Conservation (phyloP, 2,113 vertebrate species). For the Xenopus borealis region DNA sequence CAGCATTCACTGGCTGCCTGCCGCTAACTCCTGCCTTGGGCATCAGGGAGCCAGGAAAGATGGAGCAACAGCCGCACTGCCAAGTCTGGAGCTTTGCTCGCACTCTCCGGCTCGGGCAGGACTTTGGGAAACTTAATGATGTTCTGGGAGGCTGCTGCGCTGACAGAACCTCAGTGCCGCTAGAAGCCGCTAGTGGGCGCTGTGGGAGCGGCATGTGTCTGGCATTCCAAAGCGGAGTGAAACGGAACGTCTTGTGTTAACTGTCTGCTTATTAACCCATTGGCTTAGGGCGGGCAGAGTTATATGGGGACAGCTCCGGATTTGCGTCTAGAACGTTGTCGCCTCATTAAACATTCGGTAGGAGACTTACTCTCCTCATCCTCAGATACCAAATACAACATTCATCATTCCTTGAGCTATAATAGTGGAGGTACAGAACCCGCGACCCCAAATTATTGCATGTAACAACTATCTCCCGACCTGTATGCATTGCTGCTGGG, state of each 20-base stretch:
- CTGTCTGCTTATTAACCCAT: constrained; percentile 30
- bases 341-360: too few species aligned
- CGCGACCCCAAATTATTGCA: too few species aligned
- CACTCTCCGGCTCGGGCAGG: constrained; percentile 50
- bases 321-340: too few species aligned
- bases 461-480: too few species aligned
- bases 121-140: constrained; percentile 62
- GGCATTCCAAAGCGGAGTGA: neutral
- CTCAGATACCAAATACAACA: too few species aligned
- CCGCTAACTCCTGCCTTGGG: constrained; percentile 8
- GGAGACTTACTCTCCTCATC: too few species aligned
- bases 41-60: neutral
- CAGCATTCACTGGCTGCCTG: neutral
- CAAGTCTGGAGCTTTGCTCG: constrained; percentile 29
- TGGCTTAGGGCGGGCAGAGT: neutral
- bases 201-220: constrained; percentile 55
- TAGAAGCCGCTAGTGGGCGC: constrained; percentile 75
- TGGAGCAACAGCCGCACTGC: neutral
- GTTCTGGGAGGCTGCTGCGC: constrained; percentile 35
- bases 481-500: too few species aligned
- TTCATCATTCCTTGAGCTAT: too few species aligned
- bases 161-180: constrained; percentile 40
- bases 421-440: too few species aligned
- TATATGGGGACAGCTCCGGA: constrained; percentile 18
- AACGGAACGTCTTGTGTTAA: constrained; percentile 4